Evolutionary conservation across 2,113 vertebrate genomes (phyloP).

Genomic region (Gymnarchus niloticus): DNA sequence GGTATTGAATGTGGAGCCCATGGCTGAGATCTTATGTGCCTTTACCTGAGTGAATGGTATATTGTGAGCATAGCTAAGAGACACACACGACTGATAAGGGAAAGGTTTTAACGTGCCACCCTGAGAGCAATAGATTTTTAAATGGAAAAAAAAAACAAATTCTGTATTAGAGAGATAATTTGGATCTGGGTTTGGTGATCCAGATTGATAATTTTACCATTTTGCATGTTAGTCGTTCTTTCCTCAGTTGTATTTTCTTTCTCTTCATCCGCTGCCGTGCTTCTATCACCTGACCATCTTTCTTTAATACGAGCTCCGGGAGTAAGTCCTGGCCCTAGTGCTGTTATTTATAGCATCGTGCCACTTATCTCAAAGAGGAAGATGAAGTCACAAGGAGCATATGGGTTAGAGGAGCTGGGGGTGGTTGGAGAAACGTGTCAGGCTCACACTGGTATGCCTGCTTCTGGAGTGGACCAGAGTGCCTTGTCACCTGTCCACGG

Average conservation of each 20-base stretch:
- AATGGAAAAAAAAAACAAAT: neutral
- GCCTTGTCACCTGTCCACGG: conserved; percentile 56
- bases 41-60: neutral
- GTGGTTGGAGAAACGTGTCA: conserved; percentile 33
- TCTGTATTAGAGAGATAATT: too few relatives aligned
- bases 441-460: conserved; percentile 58
- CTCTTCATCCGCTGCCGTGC: neutral
- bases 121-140: neutral
- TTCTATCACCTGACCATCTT: neutral
- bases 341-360: conserved; percentile 53
- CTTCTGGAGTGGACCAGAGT: conserved; percentile 40
- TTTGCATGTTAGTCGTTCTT: neutral
- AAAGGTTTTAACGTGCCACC: neutral
- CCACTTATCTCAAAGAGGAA: conserved; percentile 49
- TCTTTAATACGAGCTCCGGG: neutral
- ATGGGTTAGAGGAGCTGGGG: neutral
- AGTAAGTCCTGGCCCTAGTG: conserved; percentile 31
- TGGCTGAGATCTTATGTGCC: neutral
- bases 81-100: neutral
- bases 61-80: neutral
- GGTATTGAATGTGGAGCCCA: neutral
- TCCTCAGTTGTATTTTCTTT: neutral
- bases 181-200: neutral
- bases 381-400: conserved; percentile 30
- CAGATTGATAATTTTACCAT: neutral